These are phyloP conservation scores for Augiades crinisus DNA, from an alignment of 2,888 invertebrate genomes.

Conservation along the genomic window DNA sequence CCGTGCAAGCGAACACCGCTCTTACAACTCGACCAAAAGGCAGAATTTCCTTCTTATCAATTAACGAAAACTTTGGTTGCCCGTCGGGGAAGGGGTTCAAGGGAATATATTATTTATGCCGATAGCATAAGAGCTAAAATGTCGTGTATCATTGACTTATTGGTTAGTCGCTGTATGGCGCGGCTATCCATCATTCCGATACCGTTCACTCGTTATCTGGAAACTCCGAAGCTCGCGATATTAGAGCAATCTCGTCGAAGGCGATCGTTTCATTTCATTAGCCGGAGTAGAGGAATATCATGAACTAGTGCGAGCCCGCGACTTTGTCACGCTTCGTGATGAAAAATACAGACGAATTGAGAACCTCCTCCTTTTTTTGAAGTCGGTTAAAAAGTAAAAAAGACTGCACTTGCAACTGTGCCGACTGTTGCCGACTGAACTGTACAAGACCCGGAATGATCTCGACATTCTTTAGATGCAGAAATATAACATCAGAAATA, in stretches of 20 bases:
- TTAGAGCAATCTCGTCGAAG: constrained; percentile 38
- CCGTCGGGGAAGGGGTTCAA: constrained; percentile 1
- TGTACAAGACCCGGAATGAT: no score
- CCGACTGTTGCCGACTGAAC: no score
- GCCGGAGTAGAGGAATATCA: constrained; percentile 31
- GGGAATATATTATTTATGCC: constrained; percentile 8
- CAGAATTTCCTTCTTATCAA: neutral
- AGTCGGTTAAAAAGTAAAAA: no score
- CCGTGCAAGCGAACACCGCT: neutral
- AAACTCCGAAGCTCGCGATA: constrained; percentile 36
- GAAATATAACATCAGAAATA: no score
- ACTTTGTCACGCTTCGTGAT: no score
- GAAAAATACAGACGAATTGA: no score
- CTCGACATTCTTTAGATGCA: no score
- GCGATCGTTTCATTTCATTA: constrained; percentile 41
- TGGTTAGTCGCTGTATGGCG: neutral
- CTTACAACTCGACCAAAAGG: neutral
- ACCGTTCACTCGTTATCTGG: constrained; percentile 36
- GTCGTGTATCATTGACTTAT: neutral
- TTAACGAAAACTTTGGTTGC: constrained; percentile 1
- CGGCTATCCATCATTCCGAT: constrained; percentile 38
- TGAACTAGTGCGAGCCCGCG: constrained; percentile 15
- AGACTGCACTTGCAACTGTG: no score
- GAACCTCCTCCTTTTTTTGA: no score
- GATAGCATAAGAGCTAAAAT: constrained; percentile 10